Evolutionary conservation across 2,113 vertebrate genomes (phyloP).

Genomic region (Crotalus viridis): DNA sequence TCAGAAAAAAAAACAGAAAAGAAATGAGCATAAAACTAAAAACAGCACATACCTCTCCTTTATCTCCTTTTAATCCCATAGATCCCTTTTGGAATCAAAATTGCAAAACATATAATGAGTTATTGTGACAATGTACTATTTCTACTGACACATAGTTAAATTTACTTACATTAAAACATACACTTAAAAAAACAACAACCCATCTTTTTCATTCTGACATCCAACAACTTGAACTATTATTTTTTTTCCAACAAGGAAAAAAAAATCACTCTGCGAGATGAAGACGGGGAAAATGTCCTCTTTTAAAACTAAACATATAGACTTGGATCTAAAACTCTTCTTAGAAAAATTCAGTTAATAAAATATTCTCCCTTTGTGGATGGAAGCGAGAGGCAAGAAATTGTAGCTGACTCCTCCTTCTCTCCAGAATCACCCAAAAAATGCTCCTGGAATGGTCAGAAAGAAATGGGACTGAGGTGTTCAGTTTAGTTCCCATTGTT

Average conservation of each 20-base stretch:
- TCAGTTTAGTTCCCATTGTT: not conserved
- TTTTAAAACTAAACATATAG: not conserved
- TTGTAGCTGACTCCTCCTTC: not conserved
- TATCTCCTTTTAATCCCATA: slow-evolving; percentile 75
- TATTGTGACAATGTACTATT: not conserved
- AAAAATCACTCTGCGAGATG: not conserved
- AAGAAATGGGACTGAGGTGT: not conserved
- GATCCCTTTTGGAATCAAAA: slow-evolving; percentile 77
- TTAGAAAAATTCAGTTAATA: not conserved
- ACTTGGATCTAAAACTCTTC: not conserved
- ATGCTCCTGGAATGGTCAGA: not conserved
- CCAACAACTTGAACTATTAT: not conserved
- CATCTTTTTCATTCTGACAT: not conserved
- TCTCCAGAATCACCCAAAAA: not conserved
- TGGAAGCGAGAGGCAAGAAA: not conserved
- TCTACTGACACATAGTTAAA: not conserved
- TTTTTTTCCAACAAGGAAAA: not conserved
- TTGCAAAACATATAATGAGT: not conserved
- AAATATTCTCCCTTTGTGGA: too few relatives aligned
- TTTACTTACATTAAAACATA: not conserved
- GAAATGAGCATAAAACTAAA: not conserved
- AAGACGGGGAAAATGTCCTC: not conserved
- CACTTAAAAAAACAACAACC: not conserved
- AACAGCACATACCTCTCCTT: slow-evolving; percentile 82
- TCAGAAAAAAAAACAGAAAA: not conserved